phyloP scores from a whole-genome alignment of 2,888 invertebrate genomes.

The Sarcophaga subvicina region DNA sequence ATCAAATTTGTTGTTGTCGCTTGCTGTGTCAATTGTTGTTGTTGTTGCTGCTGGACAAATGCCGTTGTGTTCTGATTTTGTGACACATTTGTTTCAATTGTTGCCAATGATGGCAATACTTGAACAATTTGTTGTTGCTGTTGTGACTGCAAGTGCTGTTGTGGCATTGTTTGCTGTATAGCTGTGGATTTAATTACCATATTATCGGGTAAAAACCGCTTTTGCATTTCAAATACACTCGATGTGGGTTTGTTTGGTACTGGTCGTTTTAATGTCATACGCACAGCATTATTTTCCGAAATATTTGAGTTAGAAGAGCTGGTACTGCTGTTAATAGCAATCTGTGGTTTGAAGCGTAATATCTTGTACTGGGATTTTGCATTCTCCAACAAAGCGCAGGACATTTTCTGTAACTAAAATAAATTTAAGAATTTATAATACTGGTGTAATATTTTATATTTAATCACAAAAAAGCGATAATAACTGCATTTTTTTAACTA shows the following conservation, averaged over 20 bases:
- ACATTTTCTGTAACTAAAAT: slow-evolving; percentile 79
- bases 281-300: slow-evolving; percentile 61
- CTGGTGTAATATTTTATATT: not conserved
- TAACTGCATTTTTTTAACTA: too few species aligned
- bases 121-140: slow-evolving; percentile 21
- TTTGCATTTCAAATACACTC: slow-evolving; percentile 69
- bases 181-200: slow-evolving; percentile 60
- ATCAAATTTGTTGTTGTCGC: slow-evolving; percentile 28
- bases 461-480: too few species aligned
- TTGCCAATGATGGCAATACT: slow-evolving; percentile 39
- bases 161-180: slow-evolving; percentile 22
- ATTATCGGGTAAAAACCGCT: slow-evolving; percentile 62
- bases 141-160: not conserved
- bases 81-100: slow-evolving; percentile 54
- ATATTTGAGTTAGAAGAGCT: slow-evolving; percentile 16
- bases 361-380: slow-evolving; percentile 80
- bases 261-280: slow-evolving; percentile 75
- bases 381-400: slow-evolving; percentile 80
- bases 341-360: slow-evolving; percentile 71
- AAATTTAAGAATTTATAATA: slow-evolving; percentile 19
- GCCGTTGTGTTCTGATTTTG: slow-evolving; percentile 36
- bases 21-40: slow-evolving; percentile 46
- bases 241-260: slow-evolving; percentile 70
- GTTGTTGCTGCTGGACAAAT: slow-evolving; percentile 21
- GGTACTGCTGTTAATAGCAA: slow-evolving; percentile 25